Percentiles rank a stretch among this genome's conserved stretches.
Evolutionary conservation across 2,888 invertebrate species (phyloP).

Genomic region (Drosophila mercatorum): DNA sequence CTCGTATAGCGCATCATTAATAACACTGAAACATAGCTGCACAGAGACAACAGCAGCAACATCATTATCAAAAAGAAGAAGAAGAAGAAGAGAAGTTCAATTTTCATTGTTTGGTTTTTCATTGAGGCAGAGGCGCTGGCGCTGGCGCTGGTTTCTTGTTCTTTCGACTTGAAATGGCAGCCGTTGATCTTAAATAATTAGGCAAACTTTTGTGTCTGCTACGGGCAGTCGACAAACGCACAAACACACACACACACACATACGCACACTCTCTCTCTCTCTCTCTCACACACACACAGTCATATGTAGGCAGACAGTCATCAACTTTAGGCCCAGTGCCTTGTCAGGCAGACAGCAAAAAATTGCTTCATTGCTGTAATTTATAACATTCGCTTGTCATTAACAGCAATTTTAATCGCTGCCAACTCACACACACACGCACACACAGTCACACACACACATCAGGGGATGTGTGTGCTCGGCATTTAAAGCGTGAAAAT

Average conservation of each 20-base stretch:
- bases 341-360: constrained; percentile 50
- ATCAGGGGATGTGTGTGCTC: constrained; percentile 27
- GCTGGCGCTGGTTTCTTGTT: constrained; percentile 31
- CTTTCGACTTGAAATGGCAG: constrained; percentile 68
- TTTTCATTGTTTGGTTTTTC: constrained; percentile 77
- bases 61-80: constrained; percentile 51
- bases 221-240: constrained; percentile 41
- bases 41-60: constrained; percentile 42
- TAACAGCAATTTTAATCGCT: constrained; percentile 78
- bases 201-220: constrained; percentile 69
- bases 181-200: constrained; percentile 80
- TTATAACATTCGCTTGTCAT: constrained; percentile 82
- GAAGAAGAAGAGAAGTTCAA: constrained; percentile 39
- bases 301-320: constrained; percentile 33
- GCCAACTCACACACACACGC: constrained; percentile 39
- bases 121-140: constrained; percentile 3
- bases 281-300: constrained; percentile 9
- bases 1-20: constrained; percentile 75
- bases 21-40: constrained; percentile 68
- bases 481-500: constrained; percentile 77
- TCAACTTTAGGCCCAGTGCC: constrained; percentile 44
- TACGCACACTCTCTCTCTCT: constrained; percentile 4
- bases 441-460: constrained; percentile 12
- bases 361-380: constrained; percentile 79
- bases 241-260: constrained; percentile 33